Conservation (phyloP, 2,113 vertebrate genomes). For the Dinomys branickii region DNA sequence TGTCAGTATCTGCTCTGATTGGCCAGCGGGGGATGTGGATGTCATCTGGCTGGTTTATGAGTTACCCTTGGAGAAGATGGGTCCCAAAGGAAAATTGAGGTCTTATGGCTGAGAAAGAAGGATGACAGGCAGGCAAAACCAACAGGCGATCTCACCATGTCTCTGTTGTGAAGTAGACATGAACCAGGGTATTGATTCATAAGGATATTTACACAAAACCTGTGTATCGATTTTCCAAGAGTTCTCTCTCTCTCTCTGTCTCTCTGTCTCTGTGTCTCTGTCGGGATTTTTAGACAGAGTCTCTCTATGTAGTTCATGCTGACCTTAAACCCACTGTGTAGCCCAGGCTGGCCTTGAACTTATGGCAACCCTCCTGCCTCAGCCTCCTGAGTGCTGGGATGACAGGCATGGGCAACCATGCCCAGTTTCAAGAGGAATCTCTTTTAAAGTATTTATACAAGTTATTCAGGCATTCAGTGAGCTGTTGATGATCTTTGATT, state of each 20-base stretch:
- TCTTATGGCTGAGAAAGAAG: background rate
- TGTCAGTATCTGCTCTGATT: no score
- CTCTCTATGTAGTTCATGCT: background rate
- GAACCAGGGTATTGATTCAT: rapidly evolving
- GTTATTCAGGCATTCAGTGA: background rate
- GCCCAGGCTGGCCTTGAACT: background rate
- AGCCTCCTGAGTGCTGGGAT: background rate
- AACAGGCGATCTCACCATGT: background rate
- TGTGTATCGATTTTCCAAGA: background rate
- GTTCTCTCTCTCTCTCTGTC: background rate
- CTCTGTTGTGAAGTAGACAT: background rate
- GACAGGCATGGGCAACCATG: background rate
- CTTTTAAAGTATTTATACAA: background rate
- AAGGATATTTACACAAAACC: background rate
- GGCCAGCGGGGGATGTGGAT: no score
- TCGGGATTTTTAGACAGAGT: background rate
- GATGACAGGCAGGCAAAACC: background rate
- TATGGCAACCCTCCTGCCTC: background rate
- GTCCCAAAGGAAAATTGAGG: background rate
- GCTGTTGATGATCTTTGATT: background rate
- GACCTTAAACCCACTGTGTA: background rate
- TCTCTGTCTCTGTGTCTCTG: background rate
- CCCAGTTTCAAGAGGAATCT: background rate
- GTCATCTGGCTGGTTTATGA: no score
- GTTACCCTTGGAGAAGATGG: background rate